Base-by-base conservation (phyloP, 2,797 vertebrate genomes). In the Holocentrus rufus region DNA sequence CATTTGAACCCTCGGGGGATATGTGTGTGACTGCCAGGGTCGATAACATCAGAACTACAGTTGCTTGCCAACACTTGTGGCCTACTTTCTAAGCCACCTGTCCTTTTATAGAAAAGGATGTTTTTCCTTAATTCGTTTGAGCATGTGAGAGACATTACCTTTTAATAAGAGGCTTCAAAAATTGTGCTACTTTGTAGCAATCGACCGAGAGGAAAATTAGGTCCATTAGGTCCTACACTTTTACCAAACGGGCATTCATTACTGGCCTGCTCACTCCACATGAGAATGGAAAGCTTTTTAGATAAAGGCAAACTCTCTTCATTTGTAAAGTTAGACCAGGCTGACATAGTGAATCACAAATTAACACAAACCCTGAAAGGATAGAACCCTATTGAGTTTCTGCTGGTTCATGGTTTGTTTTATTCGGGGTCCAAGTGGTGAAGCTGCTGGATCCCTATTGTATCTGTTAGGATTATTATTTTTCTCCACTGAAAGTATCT, bases 71-170 rank as follows among this genome's bases (percentile, higher is more conserved):
- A 75, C 77, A 58, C 86, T 89, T 74, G 80, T 89, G 91, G 86
- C 87, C 90, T 90, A 92, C 83, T 90, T 92, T 81, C 80, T 65
- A 60, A 80, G 73, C 83, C 87, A 85, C 85, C 85, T 88, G 88
- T 81, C 77, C 64, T 82, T 78, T 80, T 70, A 62, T 57, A 22
- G 65, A 49, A 58, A 36, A 56, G 49, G 55, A 65, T 65, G 66
- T 64, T 76, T 81, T 77, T 77, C 58, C 34, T 72, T 66, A 64
- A 80, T 76, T 80, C 72, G 71, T 66, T 22, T 39, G 31, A 79
- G 79, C 64, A 64, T 72, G 56, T 62, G 54, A 67, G 54, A 80
- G 59, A 50, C 15, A 23, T 72, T 63, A 36, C 55, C 55, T 57
- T 57, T 54, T 25, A 42, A 74, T 60, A 50, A 27, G 18, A 30